Conservation (phyloP, 2,113 vertebrate genomes). For the Oreochromis niloticus region DNA sequence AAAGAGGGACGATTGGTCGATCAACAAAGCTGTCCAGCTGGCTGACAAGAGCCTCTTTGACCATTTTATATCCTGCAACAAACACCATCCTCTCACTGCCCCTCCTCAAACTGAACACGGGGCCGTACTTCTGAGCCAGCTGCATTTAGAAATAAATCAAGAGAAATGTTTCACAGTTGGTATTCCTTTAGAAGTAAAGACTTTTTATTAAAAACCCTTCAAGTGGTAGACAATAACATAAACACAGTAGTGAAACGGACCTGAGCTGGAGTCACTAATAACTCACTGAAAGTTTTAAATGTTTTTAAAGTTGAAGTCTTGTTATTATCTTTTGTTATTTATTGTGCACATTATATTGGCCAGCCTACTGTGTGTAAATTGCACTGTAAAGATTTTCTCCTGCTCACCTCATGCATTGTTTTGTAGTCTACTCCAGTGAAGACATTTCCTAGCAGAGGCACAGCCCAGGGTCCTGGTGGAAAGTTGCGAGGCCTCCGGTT, state of each 20-base stretch:
- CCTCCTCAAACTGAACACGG: slow-evolving; percentile 50
- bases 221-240: neutral
- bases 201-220: neutral
- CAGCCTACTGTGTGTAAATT: fast-evolving
- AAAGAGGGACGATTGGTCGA: slow-evolving; percentile 56
- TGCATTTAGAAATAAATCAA: slow-evolving; percentile 23
- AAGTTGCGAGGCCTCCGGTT: neutral
- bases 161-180: fast-evolving
- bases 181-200: neutral
- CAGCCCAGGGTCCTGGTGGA: neutral
- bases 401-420: neutral
- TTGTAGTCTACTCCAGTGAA: neutral
- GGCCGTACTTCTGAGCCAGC: slow-evolving; percentile 71
- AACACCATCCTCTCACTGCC: slow-evolving; percentile 46
- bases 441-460: neutral
- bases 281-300: neutral
- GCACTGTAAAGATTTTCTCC: neutral
- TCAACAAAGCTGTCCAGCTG: slow-evolving; percentile 71
- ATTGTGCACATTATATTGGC: neutral
- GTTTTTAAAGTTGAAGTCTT: neutral
- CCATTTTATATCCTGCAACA: slow-evolving; percentile 70
- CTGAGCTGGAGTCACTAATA: neutral
- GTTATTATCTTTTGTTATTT: fast-evolving
- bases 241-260: neutral
- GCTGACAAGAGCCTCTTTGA: slow-evolving; percentile 77